Conservation (phyloP, 2,797 vertebrate genomes). For the Phoxinus dragarum region DNA sequence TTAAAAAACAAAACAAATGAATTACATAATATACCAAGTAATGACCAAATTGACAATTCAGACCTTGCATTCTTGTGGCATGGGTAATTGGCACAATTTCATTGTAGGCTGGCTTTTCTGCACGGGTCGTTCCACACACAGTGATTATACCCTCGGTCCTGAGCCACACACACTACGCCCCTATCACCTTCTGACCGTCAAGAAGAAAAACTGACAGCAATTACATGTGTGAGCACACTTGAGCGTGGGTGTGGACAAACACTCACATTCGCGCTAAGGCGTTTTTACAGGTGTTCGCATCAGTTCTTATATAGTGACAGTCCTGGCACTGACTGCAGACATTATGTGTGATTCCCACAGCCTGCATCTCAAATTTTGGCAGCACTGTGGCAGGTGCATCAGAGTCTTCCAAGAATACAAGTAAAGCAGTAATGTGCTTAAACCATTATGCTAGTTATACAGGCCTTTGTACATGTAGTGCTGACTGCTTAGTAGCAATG, state of each 20-base stretch:
- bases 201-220: conserved; percentile 40
- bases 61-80: conserved; percentile 10
- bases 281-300: conserved; percentile 34
- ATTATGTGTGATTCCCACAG: conserved; percentile 28
- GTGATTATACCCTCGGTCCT: conserved; percentile 40
- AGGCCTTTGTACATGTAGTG: background rate
- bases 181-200: conserved; percentile 23
- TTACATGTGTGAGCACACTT: conserved; percentile 44
- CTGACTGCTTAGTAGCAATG: background rate
- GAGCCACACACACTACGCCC: conserved; percentile 13
- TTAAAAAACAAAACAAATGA: background rate
- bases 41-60: background rate
- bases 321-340: conserved; percentile 24
- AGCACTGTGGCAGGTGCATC: conserved; percentile 10
- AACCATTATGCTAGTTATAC: conserved; percentile 15
- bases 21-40: background rate
- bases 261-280: background rate
- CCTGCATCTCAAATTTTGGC: conserved; percentile 33
- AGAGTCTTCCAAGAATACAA: conserved; percentile 17
- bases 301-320: conserved; percentile 32
- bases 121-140: conserved; percentile 23
- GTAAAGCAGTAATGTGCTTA: conserved; percentile 34
- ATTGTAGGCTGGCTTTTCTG: conserved; percentile 22
- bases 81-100: conserved; percentile 30
- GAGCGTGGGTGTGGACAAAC: conserved; percentile 39